These are phyloP conservation scores for Smutsia temminckii DNA, from an alignment of 2,797 vertebrate species.

Conservation along the genomic window DNA sequence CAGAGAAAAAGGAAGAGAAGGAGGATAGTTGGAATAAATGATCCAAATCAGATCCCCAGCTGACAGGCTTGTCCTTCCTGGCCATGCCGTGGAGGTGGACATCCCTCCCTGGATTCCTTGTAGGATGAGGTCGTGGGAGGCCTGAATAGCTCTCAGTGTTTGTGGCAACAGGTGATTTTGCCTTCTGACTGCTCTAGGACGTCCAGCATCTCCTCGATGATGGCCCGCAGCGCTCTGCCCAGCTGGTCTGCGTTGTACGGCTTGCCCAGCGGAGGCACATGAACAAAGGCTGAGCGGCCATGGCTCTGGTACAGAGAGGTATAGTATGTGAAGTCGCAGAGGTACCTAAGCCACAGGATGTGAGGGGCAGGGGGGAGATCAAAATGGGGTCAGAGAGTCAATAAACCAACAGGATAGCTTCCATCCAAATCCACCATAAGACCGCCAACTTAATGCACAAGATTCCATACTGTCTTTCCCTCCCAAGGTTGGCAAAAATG, in stretches of 20 bases:
- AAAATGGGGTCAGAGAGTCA: background rate
- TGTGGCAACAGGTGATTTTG: constrained; percentile 81
- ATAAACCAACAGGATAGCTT: background rate
- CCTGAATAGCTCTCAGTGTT: constrained; percentile 77
- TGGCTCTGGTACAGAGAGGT: constrained; percentile 92
- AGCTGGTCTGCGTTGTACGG: constrained; percentile 92
- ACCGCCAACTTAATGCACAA: background rate
- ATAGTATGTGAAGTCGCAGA: constrained; percentile 98
- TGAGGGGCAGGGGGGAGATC: background rate
- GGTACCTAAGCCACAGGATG: constrained; percentile 86
- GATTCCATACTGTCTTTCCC: background rate
- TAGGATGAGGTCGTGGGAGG: background rate
- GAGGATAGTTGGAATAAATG: background rate
- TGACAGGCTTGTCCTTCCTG: background rate
- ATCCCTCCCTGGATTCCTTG: background rate
- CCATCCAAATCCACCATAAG: background rate
- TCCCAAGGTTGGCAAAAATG: background rate
- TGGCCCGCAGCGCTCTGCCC: constrained; percentile 89
- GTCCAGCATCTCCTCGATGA: constrained; percentile 91
- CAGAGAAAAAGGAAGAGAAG: background rate
- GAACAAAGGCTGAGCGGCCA: constrained; percentile 91
- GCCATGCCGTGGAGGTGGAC: background rate
- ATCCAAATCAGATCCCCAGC: background rate
- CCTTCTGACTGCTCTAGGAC: constrained; percentile 86
- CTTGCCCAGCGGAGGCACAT: constrained; percentile 94